These are phyloP conservation scores for Pristionchus pacificus DNA, from an alignment of 1,140 invertebrate genomes.

Conservation along the genomic window DNA sequence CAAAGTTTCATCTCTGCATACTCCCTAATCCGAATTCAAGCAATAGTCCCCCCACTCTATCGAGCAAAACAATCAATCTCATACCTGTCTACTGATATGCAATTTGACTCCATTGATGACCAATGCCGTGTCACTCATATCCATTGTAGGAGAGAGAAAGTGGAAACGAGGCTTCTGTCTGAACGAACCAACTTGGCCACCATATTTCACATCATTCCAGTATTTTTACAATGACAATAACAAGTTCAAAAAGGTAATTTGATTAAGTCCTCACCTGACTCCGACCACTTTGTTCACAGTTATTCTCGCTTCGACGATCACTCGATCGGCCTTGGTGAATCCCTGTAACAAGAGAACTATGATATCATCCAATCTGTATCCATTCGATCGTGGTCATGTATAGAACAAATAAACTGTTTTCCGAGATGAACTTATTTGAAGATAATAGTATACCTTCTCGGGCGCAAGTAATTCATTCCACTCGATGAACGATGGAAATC, in stretches of 20 bases:
- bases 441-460: conserved; percentile 27
- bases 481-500: conserved; percentile 51
- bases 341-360: conserved; percentile 15
- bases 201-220: too few species aligned
- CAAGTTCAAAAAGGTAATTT: too few species aligned
- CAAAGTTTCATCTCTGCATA: too few species aligned
- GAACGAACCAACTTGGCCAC: conserved; percentile 6
- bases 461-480: conserved; percentile 40
- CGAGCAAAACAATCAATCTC: too few species aligned
- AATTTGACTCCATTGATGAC: conserved; percentile 44
- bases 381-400: too few species aligned
- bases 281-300: conserved; percentile 42
- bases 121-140: conserved; percentile 38
- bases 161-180: conserved; percentile 45
- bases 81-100: conserved; percentile 44
- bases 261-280: conserved; percentile 36
- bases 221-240: too few species aligned
- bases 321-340: conserved; percentile 35
- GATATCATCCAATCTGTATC: too few species aligned
- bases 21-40: too few species aligned
- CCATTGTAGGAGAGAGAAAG: conserved; percentile 29
- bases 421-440: too few species aligned
- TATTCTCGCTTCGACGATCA: conserved; percentile 46
- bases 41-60: too few species aligned
- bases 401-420: too few species aligned